Conservation (phyloP, 2,797 vertebrate species). For the Gymnodraco acuticeps region DNA sequence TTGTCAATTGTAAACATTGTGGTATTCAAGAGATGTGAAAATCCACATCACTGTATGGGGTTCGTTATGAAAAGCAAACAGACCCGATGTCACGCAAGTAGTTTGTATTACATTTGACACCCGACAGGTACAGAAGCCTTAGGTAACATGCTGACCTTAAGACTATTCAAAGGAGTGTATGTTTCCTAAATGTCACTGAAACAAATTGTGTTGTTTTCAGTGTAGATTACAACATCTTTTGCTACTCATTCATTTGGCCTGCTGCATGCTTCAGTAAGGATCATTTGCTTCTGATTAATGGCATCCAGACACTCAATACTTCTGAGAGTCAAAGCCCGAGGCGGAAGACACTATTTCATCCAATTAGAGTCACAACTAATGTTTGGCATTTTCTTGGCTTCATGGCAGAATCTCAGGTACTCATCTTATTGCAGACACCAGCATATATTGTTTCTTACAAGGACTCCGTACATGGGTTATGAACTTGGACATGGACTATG, state of each 20-base stretch:
- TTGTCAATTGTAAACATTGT: background rate
- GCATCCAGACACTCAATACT: slow-evolving; percentile 32
- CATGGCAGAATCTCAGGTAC: slow-evolving; percentile 58
- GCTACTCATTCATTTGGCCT: slow-evolving; percentile 15
- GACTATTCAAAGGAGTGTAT: background rate
- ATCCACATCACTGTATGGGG: background rate
- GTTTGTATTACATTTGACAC: background rate
- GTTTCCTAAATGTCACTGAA: background rate
- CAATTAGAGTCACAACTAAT: slow-evolving; percentile 67
- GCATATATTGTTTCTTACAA: slow-evolving; percentile 30
- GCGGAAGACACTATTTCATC: slow-evolving; percentile 60
- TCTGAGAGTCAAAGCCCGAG: slow-evolving; percentile 44
- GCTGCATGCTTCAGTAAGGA: slow-evolving; percentile 28
- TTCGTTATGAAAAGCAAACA: background rate
- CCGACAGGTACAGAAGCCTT: background rate
- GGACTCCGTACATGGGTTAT: slow-evolving; percentile 27
- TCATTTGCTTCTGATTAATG: slow-evolving; percentile 66
- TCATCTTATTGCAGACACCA: slow-evolving; percentile 56
- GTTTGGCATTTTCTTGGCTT: slow-evolving; percentile 61
- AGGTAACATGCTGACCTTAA: background rate
- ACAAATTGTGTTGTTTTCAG: background rate
- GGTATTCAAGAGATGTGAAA: background rate
- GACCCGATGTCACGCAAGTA: background rate
- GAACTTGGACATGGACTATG: slow-evolving; percentile 42
- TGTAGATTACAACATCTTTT: slow-evolving; percentile 1